phyloP scores from a whole-genome alignment of 2,888 invertebrate genomes.

The Amiota minor region DNA sequence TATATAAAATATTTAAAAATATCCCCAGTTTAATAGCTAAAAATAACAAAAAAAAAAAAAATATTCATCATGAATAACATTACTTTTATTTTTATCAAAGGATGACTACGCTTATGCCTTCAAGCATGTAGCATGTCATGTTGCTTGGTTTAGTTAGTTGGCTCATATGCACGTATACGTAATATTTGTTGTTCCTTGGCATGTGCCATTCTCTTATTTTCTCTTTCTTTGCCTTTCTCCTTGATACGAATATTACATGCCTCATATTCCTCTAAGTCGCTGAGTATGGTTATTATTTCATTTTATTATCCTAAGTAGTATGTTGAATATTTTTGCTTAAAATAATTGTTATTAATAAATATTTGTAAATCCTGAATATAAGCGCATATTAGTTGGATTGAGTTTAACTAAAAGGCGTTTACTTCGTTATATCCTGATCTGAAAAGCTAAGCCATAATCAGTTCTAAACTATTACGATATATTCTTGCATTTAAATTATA shows the following conservation, averaged over 20 bases:
- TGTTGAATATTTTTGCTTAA: conserved; percentile 9
- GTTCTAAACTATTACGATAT: background rate
- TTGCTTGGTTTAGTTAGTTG: background rate
- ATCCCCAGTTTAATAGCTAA: too few species aligned
- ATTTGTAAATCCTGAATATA: conserved; percentile 12
- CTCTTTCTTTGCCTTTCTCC: background rate
- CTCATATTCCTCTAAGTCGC: background rate
- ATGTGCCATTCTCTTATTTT: background rate
- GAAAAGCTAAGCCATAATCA: background rate
- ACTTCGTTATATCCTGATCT: background rate
- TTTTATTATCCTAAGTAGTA: too few species aligned
- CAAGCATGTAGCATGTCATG: background rate
- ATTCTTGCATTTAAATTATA: too few species aligned
- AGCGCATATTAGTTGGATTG: conserved; percentile 8
- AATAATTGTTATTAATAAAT: conserved; percentile 28
- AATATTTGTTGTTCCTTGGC: conserved; percentile 16
- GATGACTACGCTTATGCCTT: too few species aligned
- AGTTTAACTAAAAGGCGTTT: background rate
- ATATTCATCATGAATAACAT: too few species aligned
- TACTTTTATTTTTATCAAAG: too few species aligned
- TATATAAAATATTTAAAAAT: too few species aligned
- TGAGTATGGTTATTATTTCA: too few species aligned
- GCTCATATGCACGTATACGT: conserved; percentile 14
- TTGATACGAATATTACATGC: background rate
- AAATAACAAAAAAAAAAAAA: too few species aligned